These are phyloP conservation scores for Mohoua ochrocephala DNA, from an alignment of 2,113 vertebrate species.

Conservation along the genomic window DNA sequence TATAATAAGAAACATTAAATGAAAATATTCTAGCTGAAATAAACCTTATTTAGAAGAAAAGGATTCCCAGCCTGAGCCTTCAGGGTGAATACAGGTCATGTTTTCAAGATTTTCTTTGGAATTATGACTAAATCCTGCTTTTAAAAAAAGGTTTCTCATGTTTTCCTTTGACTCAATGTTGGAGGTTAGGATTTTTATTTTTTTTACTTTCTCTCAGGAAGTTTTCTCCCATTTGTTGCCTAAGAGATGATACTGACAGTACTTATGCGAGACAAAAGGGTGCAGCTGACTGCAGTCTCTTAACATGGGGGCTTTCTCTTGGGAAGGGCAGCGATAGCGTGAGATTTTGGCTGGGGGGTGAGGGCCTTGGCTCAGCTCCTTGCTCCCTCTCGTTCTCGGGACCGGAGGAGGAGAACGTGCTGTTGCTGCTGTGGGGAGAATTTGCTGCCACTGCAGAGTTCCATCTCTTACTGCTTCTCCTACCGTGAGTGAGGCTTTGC, in stretches of 20 bases:
- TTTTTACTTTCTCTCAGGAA: not conserved
- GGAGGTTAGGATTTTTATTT: not conserved
- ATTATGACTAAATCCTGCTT: not conserved
- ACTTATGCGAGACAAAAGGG: not conserved
- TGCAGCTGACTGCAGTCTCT: not conserved
- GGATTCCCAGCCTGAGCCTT: not conserved
- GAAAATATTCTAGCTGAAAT: not conserved
- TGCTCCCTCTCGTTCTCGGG: not conserved
- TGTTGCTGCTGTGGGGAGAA: not conserved
- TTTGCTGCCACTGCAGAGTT: not conserved
- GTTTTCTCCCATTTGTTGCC: not conserved
- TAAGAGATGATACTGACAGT: not conserved
- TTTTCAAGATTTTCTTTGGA: not conserved
- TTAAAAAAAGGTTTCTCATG: not conserved
- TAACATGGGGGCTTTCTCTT: not conserved
- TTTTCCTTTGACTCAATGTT: not conserved
- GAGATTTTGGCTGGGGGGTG: not conserved
- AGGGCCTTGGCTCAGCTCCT: not conserved
- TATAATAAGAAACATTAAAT: not conserved
- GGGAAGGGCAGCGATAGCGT: not conserved
- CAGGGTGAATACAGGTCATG: not conserved
- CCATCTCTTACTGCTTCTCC: not conserved
- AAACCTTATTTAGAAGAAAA: not conserved
- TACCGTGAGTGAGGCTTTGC: too few species aligned
- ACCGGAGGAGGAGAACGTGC: not conserved